Conservation (phyloP, 2,113 vertebrate genomes). For the Clinocottus analis region DNA sequence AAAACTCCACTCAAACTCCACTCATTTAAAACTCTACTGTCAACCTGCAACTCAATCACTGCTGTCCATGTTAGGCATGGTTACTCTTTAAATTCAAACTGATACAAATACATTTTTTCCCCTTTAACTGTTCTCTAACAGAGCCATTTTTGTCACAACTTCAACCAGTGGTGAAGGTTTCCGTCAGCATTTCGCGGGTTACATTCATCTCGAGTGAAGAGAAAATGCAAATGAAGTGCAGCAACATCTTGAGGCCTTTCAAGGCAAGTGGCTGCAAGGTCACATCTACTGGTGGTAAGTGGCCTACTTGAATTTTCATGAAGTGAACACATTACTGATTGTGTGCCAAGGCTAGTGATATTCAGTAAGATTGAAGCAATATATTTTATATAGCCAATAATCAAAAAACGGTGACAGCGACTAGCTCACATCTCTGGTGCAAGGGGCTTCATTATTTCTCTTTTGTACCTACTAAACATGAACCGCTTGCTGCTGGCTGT, state of each 20-base stretch:
- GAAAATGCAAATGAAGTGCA: constrained; percentile 13
- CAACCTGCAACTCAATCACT: constrained; percentile 6
- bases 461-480: background rate
- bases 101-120: background rate
- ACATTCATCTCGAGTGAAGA: background rate
- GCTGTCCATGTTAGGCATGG: background rate
- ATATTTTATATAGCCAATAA: background rate
- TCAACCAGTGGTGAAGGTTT: background rate
- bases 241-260: constrained; percentile 18
- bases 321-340: constrained; percentile 28
- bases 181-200: background rate
- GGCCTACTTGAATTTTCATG: constrained; percentile 30
- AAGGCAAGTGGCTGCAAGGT: constrained; percentile 38
- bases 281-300: constrained; percentile 33
- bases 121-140: background rate
- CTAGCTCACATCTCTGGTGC: background rate
- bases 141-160: background rate
- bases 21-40: constrained; percentile 12
- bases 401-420: background rate
- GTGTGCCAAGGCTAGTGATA: background rate
- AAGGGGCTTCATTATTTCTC: no score
- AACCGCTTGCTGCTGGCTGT: background rate
- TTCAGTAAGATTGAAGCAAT: background rate
- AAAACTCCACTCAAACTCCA: constrained; percentile 12
- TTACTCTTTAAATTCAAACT: constrained; percentile 5